Evolutionary conservation across 2,797 vertebrate species (phyloP).

Genomic region (Chelidonichthys spinosus): DNA sequence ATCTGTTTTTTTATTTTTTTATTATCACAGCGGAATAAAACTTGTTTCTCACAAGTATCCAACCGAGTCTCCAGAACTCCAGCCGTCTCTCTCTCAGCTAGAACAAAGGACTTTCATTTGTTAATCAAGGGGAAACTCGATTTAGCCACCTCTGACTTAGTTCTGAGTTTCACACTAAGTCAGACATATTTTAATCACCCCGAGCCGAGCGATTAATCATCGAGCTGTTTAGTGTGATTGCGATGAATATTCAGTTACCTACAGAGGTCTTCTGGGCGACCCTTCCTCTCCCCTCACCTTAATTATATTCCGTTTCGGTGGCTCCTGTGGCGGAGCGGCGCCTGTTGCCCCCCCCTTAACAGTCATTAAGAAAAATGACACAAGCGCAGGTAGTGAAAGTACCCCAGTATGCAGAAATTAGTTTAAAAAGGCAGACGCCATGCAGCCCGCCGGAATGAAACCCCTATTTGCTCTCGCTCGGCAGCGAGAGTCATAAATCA

Average conservation of each 20-base stretch:
- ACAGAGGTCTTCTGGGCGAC: slow-evolving; percentile 60
- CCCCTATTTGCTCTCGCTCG: slow-evolving; percentile 28
- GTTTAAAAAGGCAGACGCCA: slow-evolving; percentile 70
- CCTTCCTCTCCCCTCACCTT: slow-evolving; percentile 60
- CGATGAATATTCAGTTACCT: slow-evolving; percentile 81
- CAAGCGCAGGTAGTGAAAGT: slow-evolving; percentile 57
- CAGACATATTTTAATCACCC: slow-evolving; percentile 75
- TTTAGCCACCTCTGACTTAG: slow-evolving; percentile 55
- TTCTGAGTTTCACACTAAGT: slow-evolving; percentile 58
- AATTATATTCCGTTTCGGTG: slow-evolving; percentile 66
- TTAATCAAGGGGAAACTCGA: slow-evolving; percentile 60
- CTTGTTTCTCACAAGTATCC: background rate
- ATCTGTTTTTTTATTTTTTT: slow-evolving; percentile 37
- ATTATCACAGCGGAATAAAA: slow-evolving; percentile 3
- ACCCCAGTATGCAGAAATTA: slow-evolving; percentile 63
- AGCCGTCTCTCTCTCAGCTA: slow-evolving; percentile 6
- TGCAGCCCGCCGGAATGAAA: slow-evolving; percentile 47
- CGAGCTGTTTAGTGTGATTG: slow-evolving; percentile 69
- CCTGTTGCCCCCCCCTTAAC: slow-evolving; percentile 62
- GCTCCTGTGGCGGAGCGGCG: slow-evolving; percentile 49
- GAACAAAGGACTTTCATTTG: slow-evolving; percentile 39
- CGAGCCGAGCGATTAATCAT: slow-evolving; percentile 75
- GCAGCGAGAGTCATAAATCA: slow-evolving; percentile 71
- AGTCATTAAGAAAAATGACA: slow-evolving; percentile 80
- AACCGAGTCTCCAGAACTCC: slow-evolving; percentile 16